A percentile compares a stretch with the other conserved stretches of the same genome.
Conservation (phyloP, 2,888 invertebrate genomes). For the Chydorus sphaericus region DNA sequence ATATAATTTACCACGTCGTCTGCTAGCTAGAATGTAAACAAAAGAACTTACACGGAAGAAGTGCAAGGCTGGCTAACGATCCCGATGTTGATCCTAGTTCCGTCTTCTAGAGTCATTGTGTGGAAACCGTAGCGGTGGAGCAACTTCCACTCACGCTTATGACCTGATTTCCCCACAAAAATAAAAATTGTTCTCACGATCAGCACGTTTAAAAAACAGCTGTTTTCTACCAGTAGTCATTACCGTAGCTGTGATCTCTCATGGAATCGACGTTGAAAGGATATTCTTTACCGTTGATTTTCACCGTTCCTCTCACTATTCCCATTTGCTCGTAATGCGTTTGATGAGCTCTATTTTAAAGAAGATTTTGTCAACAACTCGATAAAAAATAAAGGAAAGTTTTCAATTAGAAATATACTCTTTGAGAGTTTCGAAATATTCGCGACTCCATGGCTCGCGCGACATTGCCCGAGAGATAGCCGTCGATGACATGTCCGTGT, state of each 20-base stretch:
- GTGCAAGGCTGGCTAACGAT: slow-evolving; percentile 60
- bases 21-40: no score
- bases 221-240: slow-evolving; percentile 16
- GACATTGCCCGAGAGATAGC: slow-evolving; percentile 57
- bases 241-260: slow-evolving; percentile 65
- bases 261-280: slow-evolving; percentile 45
- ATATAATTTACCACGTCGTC: no score
- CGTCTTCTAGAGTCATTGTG: slow-evolving; percentile 56
- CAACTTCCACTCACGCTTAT: slow-evolving; percentile 53
- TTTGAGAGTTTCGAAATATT: slow-evolving; percentile 48
- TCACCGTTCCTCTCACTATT: slow-evolving; percentile 41
- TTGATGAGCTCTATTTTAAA: slow-evolving; percentile 46
- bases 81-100: slow-evolving; percentile 50
- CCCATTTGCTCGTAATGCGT: slow-evolving; percentile 75
- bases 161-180: slow-evolving; percentile 33
- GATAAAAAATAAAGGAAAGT: not conserved
- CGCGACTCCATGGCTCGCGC: slow-evolving; percentile 51
- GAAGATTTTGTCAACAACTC: not conserved
- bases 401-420: slow-evolving; percentile 34
- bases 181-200: not conserved
- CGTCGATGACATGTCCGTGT: slow-evolving; percentile 48
- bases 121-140: slow-evolving; percentile 66
- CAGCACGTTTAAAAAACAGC: not conserved
- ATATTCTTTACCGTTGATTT: slow-evolving; percentile 36
- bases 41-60: slow-evolving; percentile 34